These are phyloP conservation scores for Apistogramma diplotaenia DNA, from an alignment of 2,113 vertebrate species.

Conservation along the genomic window DNA sequence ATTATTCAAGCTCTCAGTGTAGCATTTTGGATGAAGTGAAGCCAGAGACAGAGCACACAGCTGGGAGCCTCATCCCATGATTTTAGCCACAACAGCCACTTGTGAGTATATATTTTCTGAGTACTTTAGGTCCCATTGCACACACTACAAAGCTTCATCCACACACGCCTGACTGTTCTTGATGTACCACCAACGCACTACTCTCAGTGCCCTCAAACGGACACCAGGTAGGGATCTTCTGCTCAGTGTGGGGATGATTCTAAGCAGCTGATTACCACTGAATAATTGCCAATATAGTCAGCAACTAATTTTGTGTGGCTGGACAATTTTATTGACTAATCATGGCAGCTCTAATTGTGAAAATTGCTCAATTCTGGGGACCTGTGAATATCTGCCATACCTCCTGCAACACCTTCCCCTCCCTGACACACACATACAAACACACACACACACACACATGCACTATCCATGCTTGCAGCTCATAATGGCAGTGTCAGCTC, in stretches of 20 bases:
- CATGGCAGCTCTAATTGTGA: background rate
- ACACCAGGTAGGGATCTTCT: background rate
- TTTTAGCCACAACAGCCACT: background rate
- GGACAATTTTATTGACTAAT: background rate
- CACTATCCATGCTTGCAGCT: background rate
- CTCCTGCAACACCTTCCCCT: background rate
- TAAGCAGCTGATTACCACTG: background rate
- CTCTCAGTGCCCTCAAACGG: background rate
- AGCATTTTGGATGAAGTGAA: background rate
- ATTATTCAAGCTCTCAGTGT: background rate
- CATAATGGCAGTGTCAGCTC: conserved; percentile 37
- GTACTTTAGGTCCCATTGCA: background rate
- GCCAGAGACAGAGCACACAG: background rate
- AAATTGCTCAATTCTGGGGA: background rate
- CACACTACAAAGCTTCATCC: background rate
- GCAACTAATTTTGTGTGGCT: background rate
- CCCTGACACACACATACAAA: background rate
- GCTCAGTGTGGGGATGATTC: background rate
- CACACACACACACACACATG: background rate
- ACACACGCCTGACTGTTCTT: background rate
- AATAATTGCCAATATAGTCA: background rate
- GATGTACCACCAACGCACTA: background rate
- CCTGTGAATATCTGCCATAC: background rate
- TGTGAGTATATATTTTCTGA: background rate
- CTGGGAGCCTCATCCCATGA: background rate